Evolutionary conservation across 1,140 invertebrate genomes (phyloP).

Genomic region (Aleiodes sp.): DNA sequence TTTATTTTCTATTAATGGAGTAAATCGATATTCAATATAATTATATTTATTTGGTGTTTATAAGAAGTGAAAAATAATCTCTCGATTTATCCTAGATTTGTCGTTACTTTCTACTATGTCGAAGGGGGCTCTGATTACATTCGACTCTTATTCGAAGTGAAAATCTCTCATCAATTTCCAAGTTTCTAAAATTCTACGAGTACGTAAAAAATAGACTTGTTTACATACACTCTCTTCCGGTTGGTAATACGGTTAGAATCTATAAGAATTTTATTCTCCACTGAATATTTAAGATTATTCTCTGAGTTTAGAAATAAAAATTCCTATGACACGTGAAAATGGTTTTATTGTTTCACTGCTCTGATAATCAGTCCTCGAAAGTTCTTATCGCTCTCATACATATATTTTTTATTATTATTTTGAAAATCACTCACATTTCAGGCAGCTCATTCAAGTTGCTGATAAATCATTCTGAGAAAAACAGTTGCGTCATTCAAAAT

Average conservation of each 20-base stretch:
- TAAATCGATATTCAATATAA: neutral
- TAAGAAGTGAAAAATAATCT: neutral
- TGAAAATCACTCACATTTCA: neutral
- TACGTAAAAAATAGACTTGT: neutral
- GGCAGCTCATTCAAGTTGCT: neutral
- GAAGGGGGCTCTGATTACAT: constrained; percentile 4
- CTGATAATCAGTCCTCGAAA: neutral
- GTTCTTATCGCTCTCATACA: neutral
- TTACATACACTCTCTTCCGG: neutral
- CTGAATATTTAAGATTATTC: no score
- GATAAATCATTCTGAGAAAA: neutral
- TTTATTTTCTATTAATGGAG: no score
- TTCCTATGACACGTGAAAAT: neutral
- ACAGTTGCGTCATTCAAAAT: neutral
- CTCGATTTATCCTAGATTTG: constrained; percentile 16
- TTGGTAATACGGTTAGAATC: no score
- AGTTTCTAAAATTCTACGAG: constrained; percentile 3
- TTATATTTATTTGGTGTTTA: neutral
- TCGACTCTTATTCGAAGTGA: neutral
- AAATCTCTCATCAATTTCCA: constrained; percentile 2
- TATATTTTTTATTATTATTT: neutral
- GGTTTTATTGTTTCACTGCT: neutral
- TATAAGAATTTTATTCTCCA: no score
- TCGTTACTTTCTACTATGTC: constrained; percentile 16
- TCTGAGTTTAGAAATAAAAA: neutral